Base-by-base conservation (phyloP, 1,140 invertebrate genomes). In the Tribolium castaneum region DNA sequence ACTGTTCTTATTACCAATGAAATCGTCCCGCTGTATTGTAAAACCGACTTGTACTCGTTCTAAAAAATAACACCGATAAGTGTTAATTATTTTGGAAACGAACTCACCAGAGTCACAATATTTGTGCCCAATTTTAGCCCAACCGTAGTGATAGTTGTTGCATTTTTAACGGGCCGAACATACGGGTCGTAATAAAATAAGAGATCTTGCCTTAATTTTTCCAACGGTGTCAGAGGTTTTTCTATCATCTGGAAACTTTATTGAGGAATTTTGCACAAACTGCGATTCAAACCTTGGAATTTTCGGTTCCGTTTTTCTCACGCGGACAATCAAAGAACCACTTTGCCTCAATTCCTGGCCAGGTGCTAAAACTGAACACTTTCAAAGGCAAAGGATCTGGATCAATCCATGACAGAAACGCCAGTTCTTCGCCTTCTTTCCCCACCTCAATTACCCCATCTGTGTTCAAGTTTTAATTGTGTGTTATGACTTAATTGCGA, bases 291-390 rank as follows among this genome's bases (percentile, higher is more conserved):
- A 73, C 52, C 45, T 78, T 74, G 1, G 45, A 73, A 25, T 56
- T 71, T 52, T 34, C 77, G 16, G 22, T 78, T 70, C 78, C 75
- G 51, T 81, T 81, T 45, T 82, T 78, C 4, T 79, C 77, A 16
- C 77, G 70, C 13, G 88, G 88, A 82, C 91, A 92, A 73, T 91
- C 88, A 77, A 89, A 91, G 16, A 89, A 86, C 84, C 91, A 90
- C 80, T 90, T 90, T 0, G 88, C 88, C 79, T 90, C 89, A 1
- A 90, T 88, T 3, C 87, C 87, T n/a, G 84, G 87, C 90, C 90
- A 92, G 0, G 90, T 87, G 19, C 89, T 88, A 73, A 92, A 92
- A 81, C 90, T 90, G 76, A 91, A 90, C 78, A 89, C 90, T 70
- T 87, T 88, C 3, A 92, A 83, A 3, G 86, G 79, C 13, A 92